Evolutionary conservation across 2,113 vertebrate genomes (phyloP).

Genomic region (Oncorhynchus gorbuscha): DNA sequence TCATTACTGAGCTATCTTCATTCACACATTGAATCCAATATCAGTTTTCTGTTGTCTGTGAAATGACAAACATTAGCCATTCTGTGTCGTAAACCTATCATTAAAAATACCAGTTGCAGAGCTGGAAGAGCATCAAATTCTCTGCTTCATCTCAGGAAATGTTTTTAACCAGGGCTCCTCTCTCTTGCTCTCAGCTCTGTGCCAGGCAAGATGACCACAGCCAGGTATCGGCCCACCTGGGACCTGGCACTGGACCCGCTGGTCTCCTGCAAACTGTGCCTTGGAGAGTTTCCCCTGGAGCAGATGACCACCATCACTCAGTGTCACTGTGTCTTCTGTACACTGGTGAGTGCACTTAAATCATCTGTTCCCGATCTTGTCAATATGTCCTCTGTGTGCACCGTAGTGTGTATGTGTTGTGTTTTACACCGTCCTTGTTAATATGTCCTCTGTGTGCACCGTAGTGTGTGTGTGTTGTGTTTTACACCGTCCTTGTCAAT

Average conservation of each 20-base stretch:
- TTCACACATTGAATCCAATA: too few relatives aligned
- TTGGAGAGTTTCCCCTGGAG: constrained; percentile 95
- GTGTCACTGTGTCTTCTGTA: constrained; percentile 99
- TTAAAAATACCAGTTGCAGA: too few relatives aligned
- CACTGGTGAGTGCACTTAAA: constrained; percentile 73
- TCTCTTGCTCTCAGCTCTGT: constrained; percentile 65
- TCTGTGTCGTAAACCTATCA: background rate
- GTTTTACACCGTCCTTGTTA: too few relatives aligned
- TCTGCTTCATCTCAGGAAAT: too few relatives aligned
- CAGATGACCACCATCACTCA: constrained; percentile 98
- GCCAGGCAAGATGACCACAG: constrained; percentile 87
- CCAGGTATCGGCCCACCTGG: constrained; percentile 93
- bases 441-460: too few relatives aligned
- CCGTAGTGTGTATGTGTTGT: too few relatives aligned
- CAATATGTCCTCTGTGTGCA: background rate
- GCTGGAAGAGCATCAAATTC: too few relatives aligned
- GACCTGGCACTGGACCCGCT: constrained; percentile 95
- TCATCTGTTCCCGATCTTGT: background rate
- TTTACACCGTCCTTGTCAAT: too few relatives aligned
- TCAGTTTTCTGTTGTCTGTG: too few relatives aligned
- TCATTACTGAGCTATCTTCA: too few relatives aligned
- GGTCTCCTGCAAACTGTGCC: constrained; percentile 97
- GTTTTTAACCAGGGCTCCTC: background rate
- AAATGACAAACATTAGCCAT: too few relatives aligned
- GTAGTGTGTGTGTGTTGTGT: too few relatives aligned